Evolutionary conservation across 2,797 vertebrate species (phyloP).

Genomic region (Hyperoplus lanceolatus): DNA sequence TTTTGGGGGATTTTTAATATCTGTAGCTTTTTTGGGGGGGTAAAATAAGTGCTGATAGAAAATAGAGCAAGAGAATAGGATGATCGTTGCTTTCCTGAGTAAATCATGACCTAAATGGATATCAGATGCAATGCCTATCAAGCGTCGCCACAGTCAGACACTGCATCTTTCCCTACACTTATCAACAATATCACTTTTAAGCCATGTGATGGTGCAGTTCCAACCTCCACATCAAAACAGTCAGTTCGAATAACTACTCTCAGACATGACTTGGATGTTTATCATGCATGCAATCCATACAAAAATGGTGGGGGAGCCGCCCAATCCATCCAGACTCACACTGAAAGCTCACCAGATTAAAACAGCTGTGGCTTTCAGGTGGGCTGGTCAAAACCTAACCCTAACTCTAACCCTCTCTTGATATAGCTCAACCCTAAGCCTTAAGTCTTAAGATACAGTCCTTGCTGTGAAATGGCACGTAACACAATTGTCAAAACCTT

Average conservation of each 20-base stretch:
- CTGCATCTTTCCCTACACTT: slow-evolving; percentile 3
- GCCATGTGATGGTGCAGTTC: neutral
- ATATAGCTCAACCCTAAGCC: too few species aligned
- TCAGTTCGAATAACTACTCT: slow-evolving; percentile 4
- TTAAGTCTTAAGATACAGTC: neutral
- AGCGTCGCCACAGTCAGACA: slow-evolving; percentile 3
- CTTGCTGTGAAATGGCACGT: neutral
- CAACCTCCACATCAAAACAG: slow-evolving; percentile 23
- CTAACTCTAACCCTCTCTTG: neutral
- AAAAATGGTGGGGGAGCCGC: neutral
- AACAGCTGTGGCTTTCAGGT: neutral
- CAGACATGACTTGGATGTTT: slow-evolving; percentile 17
- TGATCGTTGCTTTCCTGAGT: slow-evolving; percentile 3
- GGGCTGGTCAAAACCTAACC: neutral
- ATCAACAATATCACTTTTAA: neutral
- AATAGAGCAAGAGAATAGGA: neutral
- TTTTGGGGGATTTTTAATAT: neutral
- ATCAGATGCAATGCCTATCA: slow-evolving; percentile 24
- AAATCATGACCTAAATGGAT: neutral
- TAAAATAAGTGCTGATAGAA: neutral
- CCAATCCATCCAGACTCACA: neutral
- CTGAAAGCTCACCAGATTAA: neutral
- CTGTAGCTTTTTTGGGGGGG: neutral
- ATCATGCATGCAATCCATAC: slow-evolving; percentile 1
- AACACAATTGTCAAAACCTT: neutral